Conservation (phyloP, 2,888 invertebrate genomes). For the Hylaea fasciaria region DNA sequence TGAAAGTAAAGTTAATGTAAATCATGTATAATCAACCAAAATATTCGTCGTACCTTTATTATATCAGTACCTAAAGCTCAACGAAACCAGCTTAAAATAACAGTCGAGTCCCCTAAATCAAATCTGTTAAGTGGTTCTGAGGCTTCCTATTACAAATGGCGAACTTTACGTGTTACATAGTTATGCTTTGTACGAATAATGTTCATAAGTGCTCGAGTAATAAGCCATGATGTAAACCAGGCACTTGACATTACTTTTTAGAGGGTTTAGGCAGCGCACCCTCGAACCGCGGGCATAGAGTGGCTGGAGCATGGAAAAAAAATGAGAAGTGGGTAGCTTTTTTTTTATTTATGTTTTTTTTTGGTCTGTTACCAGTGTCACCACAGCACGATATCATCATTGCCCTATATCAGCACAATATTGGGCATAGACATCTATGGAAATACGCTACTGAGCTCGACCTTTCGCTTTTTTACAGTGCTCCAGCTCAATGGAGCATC, state of each 20-base stretch:
- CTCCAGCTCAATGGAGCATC: no score
- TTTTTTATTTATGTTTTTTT: neutral
- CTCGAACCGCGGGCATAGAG: neutral
- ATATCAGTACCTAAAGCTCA: neutral
- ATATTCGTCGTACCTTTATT: neutral
- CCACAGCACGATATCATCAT: no score
- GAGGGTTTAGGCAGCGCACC: neutral
- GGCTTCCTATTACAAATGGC: conserved; percentile 29
- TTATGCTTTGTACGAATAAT: conserved; percentile 13
- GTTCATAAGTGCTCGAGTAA: conserved; percentile 8
- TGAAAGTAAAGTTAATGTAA: no score
- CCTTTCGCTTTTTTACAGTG: no score
- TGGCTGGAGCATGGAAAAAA: neutral
- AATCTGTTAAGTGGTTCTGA: conserved; percentile 31
- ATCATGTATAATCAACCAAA: neutral
- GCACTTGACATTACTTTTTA: conserved; percentile 5
- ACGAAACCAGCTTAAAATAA: conserved; percentile 14
- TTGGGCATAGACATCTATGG: no score
- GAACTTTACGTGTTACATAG: conserved; percentile 12
- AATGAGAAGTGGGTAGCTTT: neutral
- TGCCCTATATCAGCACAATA: no score
- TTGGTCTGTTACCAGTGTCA: no score
- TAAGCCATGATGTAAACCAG: conserved; percentile 2
- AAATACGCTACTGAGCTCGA: no score
- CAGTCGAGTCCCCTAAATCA: conserved; percentile 32